Conservation (phyloP, 2,797 vertebrate genomes). For the Sebastes minor region DNA sequence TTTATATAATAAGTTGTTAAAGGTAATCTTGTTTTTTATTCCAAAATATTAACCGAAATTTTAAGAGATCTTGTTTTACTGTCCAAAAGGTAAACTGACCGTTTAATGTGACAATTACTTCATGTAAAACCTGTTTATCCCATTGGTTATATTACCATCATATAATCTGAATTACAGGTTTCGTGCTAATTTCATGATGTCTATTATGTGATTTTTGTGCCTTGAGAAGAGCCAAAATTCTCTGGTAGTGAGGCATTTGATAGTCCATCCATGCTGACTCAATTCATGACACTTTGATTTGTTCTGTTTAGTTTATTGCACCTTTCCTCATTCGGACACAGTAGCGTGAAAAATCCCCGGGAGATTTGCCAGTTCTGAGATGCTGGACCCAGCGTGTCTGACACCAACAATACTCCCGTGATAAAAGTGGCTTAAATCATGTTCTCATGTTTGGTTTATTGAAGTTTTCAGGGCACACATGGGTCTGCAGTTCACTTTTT, state of each 20-base stretch:
- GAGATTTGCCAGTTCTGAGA: constrained; percentile 32
- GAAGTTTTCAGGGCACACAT: background rate
- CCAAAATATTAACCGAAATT: background rate
- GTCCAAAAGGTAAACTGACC: background rate
- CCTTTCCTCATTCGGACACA: background rate
- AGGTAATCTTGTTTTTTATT: background rate
- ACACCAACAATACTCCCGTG: constrained; percentile 16
- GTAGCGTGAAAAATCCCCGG: background rate
- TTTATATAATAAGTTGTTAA: background rate
- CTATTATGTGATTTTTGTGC: background rate
- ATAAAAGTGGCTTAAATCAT: constrained; percentile 26
- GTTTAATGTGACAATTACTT: background rate
- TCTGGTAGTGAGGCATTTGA: background rate
- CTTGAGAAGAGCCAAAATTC: background rate
- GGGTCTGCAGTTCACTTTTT: background rate
- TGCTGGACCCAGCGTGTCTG: constrained; percentile 7
- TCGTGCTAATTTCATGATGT: background rate
- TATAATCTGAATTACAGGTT: background rate
- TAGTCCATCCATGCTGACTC: background rate
- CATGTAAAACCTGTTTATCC: background rate
- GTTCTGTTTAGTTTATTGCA: constrained; percentile 30
- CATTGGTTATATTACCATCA: background rate
- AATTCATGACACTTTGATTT: constrained; percentile 21
- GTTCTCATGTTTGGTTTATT: background rate
- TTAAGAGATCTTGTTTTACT: background rate